Conservation (phyloP, 2,113 vertebrate genomes). For the Seriola rivoliana region DNA sequence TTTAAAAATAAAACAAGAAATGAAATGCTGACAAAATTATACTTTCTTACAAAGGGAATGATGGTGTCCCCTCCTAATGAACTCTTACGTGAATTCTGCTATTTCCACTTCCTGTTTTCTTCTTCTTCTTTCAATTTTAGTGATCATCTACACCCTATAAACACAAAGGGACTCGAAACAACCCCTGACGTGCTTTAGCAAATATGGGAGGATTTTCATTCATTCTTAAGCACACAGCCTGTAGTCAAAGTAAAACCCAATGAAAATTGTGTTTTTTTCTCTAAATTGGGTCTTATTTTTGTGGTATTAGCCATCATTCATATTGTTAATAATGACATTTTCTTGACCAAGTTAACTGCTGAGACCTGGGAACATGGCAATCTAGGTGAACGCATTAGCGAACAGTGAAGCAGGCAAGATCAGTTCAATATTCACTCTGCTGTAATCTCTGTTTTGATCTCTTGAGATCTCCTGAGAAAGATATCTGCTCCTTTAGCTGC, state of each 20-base stretch:
- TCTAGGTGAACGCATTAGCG: background rate
- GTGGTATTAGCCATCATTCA: background rate
- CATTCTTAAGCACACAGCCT: background rate
- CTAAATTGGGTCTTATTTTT: constrained; percentile 2
- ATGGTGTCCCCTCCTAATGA: background rate
- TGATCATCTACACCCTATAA: background rate
- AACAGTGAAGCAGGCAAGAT: background rate
- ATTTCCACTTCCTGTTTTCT: constrained; percentile 1
- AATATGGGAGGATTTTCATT: background rate
- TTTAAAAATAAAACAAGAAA: background rate
- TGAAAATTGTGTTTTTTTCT: background rate
- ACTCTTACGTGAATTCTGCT: constrained; percentile 5
- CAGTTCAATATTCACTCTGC: too few relatives aligned
- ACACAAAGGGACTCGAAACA: constrained; percentile 16
- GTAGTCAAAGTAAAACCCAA: background rate
- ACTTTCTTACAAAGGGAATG: background rate
- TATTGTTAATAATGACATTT: background rate
- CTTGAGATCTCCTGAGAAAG: too few relatives aligned
- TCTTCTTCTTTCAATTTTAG: constrained; percentile 10
- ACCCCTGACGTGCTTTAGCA: constrained; percentile 26
- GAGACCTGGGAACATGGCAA: background rate
- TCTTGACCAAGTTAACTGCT: background rate
- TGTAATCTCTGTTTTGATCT: too few relatives aligned
- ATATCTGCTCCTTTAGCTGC: too few relatives aligned
- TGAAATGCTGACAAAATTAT: background rate